Base-by-base conservation (phyloP, 2,797 vertebrate species). In the Mus spretus region DNA sequence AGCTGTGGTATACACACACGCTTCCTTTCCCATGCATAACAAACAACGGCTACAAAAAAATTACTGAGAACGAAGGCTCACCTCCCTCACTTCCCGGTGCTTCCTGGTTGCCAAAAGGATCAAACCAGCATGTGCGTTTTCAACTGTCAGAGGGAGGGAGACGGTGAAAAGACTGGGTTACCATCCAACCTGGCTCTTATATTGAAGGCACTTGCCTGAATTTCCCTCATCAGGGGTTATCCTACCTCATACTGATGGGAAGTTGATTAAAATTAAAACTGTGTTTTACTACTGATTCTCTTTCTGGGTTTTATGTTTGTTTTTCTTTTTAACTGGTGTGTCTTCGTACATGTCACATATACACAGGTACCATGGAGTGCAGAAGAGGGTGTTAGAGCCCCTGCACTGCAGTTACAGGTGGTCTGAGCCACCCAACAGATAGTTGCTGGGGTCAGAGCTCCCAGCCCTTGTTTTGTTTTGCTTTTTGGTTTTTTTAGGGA, bases 211-310 rank as follows among this genome's bases (percentile, higher is more conserved):
- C 55, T 65, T 20, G 28, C 19, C 59, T 47, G 1, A 6, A 1
- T 61, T n/a, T 65, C 34, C 50, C 81, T 65, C 7, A 37, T 72
- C 79, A 93, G 67, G 47, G 20, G 63, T 90, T 65, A 67, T 55
- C n/a, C 31, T 50, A 63, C 72, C 9, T 83, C 63, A 28, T 24
- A 37, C 37, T 40, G n/a, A 90, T 53, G 75, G 79, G 53, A 87
- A 77, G 26, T 70, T 96, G 55, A 77, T 81, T 93, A 90, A 86
- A 88, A 84, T 47, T 92, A 75, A 93, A 94, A 84, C 20, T 79
- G 6, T 15, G 55, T 84, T 80, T 89, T 87, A 77, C 75, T 59
- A 4, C 44, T 79, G 34, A 37, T 80, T 87, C 91, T 91, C 65
- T 65, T 65, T 63, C 40, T 65, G 37, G 26, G 37, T 11, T 83